Percentiles rank a stretch among this genome's conserved stretches.
These are phyloP conservation scores for Apoda limacodes DNA, from an alignment of 2,888 invertebrate genomes.

Conservation along the genomic window DNA sequence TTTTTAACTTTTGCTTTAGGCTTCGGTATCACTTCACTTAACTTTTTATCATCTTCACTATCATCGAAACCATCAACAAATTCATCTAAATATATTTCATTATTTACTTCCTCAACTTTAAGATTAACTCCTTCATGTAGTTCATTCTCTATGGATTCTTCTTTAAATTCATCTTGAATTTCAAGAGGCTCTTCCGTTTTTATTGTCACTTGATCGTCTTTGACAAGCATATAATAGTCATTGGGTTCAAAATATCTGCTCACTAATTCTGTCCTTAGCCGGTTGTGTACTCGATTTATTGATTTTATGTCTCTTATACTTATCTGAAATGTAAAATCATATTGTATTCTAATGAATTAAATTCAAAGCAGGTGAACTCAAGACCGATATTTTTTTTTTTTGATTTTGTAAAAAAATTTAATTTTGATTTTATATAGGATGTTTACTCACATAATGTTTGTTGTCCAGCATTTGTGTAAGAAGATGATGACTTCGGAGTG, in stretches of 20 bases:
- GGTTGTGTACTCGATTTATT: conserved; percentile 27
- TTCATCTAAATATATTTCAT: conserved; percentile 41
- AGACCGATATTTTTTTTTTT: conserved; percentile 3
- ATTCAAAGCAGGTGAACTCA: conserved; percentile 5
- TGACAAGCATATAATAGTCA: conserved; percentile 27
- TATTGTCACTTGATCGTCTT: conserved; percentile 22
- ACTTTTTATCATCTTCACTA: conserved; percentile 35
- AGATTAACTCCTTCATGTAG: conserved; percentile 23
- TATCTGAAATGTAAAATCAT: conserved; percentile 28
- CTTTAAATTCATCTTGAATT: conserved; percentile 11
- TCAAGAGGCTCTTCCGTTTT: conserved; percentile 19
- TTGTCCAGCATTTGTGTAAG: conserved; percentile 26
- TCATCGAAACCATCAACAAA: conserved; percentile 33
- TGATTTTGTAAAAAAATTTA: conserved; percentile 1
- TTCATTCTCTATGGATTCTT: conserved; percentile 5
- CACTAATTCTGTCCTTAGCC: conserved; percentile 27
- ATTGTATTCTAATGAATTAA: conserved; percentile 1
- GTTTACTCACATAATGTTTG: conserved; percentile 32
- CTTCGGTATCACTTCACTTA: conserved; percentile 35
- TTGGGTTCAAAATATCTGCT: conserved; percentile 28
- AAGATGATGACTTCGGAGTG: conserved; percentile 27
- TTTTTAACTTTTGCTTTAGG: conserved; percentile 23
- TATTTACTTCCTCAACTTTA: conserved; percentile 29
- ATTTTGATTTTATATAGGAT: conserved; percentile 6
- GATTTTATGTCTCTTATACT: conserved; percentile 37